Conservation (phyloP, 2,797 vertebrate species). For the Remorina albescens region DNA sequence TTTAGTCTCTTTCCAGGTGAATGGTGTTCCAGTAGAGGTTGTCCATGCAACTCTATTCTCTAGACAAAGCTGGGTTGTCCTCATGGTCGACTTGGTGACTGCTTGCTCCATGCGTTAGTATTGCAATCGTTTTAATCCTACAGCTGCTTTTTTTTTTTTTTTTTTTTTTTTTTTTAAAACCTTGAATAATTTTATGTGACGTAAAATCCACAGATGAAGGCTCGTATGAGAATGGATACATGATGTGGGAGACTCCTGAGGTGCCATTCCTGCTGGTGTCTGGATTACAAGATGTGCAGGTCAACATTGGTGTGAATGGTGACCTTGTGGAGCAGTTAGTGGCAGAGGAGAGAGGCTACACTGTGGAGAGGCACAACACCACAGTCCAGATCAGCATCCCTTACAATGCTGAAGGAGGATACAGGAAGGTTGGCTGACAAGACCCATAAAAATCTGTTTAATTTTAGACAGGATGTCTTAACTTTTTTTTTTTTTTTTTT, state of each 20-base stretch:
- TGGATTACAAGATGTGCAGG: neutral
- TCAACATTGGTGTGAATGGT: constrained; percentile 62
- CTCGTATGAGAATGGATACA: constrained; percentile 37
- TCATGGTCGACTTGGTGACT: constrained; percentile 84
- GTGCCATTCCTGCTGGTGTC: constrained; percentile 39
- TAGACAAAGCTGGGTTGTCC: constrained; percentile 83
- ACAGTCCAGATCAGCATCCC: constrained; percentile 68
- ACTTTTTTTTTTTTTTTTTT: neutral
- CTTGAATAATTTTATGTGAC: too few species aligned
- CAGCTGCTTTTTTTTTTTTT: too few species aligned
- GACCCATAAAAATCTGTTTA: neutral
- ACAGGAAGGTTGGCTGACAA: constrained; percentile 68
- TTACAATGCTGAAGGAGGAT: constrained; percentile 63
- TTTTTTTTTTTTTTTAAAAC: too few species aligned
- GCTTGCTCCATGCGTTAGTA: constrained; percentile 83
- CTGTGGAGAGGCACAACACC: constrained; percentile 17
- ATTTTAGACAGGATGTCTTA: neutral
- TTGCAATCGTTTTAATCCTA: neutral
- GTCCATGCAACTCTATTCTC: constrained; percentile 80
- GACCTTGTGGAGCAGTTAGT: constrained; percentile 35
- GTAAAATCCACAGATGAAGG: constrained; percentile 57
- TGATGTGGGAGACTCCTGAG: constrained; percentile 71
- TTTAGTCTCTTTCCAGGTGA: constrained; percentile 60
- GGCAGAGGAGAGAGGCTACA: constrained; percentile 50
- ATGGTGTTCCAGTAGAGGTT: constrained; percentile 69